phyloP scores from a whole-genome alignment of 2,888 invertebrate genomes.

The Volucella inflata region DNA sequence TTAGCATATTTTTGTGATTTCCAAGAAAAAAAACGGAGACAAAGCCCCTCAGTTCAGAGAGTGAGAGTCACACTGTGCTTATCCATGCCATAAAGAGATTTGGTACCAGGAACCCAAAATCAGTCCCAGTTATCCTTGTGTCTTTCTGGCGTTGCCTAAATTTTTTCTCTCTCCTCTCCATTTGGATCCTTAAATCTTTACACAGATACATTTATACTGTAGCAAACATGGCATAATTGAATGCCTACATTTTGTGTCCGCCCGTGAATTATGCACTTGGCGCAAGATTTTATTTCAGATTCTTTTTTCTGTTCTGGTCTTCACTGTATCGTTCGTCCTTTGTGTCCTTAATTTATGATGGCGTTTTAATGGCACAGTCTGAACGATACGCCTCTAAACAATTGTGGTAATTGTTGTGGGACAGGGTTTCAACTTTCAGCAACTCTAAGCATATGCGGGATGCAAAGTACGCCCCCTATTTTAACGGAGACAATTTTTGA shows the following conservation, averaged over 20 bases:
- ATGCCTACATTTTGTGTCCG: conserved; percentile 35
- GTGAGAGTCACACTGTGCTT: conserved; percentile 19
- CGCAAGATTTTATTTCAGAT: background rate
- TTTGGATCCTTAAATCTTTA: conserved; percentile 7
- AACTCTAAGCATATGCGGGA: conserved; percentile 10
- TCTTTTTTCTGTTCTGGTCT: background rate
- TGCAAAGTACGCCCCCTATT: background rate
- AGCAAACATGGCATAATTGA: conserved; percentile 61
- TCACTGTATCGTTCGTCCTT: background rate
- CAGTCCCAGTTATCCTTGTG: conserved; percentile 6
- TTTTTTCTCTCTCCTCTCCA: background rate
- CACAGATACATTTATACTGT: conserved; percentile 16
- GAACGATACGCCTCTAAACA: conserved; percentile 47
- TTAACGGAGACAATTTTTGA: background rate
- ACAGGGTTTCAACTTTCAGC: conserved; percentile 7
- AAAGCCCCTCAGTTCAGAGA: background rate
- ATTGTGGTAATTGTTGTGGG: conserved; percentile 60
- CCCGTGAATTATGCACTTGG: conserved; percentile 56
- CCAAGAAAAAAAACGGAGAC: background rate
- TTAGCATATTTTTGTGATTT: conserved; percentile 63
- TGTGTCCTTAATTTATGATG: conserved; percentile 55
- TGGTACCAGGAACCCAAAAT: background rate
- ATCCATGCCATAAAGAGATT: background rate
- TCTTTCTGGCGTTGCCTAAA: background rate
- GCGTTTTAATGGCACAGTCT: conserved; percentile 61